These are phyloP conservation scores for Eupithecia vulgata DNA, from an alignment of 2,888 invertebrate genomes.

Conservation along the genomic window DNA sequence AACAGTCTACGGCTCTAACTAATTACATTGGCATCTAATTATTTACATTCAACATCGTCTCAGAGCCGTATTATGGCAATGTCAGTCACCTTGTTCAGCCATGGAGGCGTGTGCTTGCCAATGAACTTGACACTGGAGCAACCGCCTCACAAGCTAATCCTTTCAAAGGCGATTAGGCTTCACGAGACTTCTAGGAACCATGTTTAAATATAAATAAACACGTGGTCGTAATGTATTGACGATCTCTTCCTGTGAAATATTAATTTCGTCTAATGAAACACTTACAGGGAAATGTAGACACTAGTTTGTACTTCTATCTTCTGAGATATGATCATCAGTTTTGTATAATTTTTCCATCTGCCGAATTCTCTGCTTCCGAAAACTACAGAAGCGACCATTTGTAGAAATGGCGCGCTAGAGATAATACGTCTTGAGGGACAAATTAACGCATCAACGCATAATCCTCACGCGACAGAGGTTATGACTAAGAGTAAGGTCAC, in stretches of 20 bases:
- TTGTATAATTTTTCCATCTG: background rate
- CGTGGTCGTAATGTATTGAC: background rate
- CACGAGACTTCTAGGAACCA: slow-evolving; percentile 19
- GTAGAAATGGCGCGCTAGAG: slow-evolving; percentile 22
- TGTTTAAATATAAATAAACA: slow-evolving; percentile 14
- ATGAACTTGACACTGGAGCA: slow-evolving; percentile 73
- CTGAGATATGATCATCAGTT: background rate
- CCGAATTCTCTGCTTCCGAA: background rate
- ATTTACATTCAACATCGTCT: slow-evolving; percentile 52
- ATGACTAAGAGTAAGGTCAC: slow-evolving; percentile 39
- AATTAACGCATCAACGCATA: slow-evolving; percentile 43
- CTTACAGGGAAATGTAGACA: background rate
- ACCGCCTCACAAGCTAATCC: slow-evolving; percentile 66
- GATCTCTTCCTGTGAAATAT: background rate
- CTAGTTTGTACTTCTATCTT: background rate
- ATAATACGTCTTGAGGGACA: slow-evolving; percentile 30
- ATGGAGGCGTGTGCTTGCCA: slow-evolving; percentile 76
- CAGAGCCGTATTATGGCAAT: slow-evolving; percentile 58
- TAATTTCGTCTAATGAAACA: background rate
- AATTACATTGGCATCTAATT: slow-evolving; percentile 61
- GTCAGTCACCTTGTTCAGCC: slow-evolving; percentile 74
- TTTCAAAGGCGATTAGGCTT: slow-evolving; percentile 48
- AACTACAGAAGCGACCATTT: slow-evolving; percentile 4
- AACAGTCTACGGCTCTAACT: slow-evolving; percentile 43
- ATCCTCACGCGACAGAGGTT: slow-evolving; percentile 43